Evolutionary conservation across 2,113 vertebrate genomes (phyloP).

Genomic region (Coreoperca whiteheadi): DNA sequence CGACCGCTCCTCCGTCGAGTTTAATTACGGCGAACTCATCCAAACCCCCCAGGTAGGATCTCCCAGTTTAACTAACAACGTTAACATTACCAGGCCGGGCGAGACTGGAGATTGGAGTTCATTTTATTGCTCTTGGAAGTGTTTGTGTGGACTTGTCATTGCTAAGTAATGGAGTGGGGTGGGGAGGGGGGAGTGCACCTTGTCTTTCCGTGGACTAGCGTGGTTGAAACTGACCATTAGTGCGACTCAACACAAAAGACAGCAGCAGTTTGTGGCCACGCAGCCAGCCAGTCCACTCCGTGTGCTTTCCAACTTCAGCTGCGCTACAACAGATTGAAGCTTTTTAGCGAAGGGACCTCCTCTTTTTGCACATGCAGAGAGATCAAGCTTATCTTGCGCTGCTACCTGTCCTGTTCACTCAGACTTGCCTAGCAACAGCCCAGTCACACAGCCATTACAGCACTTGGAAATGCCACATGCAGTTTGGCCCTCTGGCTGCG

Average conservation of each 20-base stretch:
- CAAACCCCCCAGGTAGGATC: slow-evolving; percentile 81
- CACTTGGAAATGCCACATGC: slow-evolving; percentile 78
- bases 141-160: slow-evolving; percentile 73
- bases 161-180: slow-evolving; percentile 40
- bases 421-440: slow-evolving; percentile 80
- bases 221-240: slow-evolving; percentile 67
- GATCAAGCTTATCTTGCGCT: slow-evolving; percentile 40
- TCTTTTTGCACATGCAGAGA: slow-evolving; percentile 27
- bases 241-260: slow-evolving; percentile 67
- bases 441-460: slow-evolving; percentile 75
- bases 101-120: slow-evolving; percentile 38
- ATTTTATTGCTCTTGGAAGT: slow-evolving; percentile 63
- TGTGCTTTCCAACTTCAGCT: slow-evolving; percentile 59
- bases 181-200: slow-evolving; percentile 56
- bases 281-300: slow-evolving; percentile 29
- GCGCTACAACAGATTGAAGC: slow-evolving; percentile 17
- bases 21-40: slow-evolving; percentile 95
- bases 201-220: slow-evolving; percentile 63
- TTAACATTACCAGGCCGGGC: slow-evolving; percentile 28
- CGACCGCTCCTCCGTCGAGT: slow-evolving; percentile 93
- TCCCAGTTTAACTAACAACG: background rate
- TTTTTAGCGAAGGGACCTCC: background rate
- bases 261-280: slow-evolving; percentile 38
- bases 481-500: slow-evolving; percentile 75
- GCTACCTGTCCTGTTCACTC: slow-evolving; percentile 68